Percentiles rank a stretch among this genome's conserved stretches.
Conservation (phyloP, 1,140 invertebrate species). For the Lanistes nyassanus region DNA sequence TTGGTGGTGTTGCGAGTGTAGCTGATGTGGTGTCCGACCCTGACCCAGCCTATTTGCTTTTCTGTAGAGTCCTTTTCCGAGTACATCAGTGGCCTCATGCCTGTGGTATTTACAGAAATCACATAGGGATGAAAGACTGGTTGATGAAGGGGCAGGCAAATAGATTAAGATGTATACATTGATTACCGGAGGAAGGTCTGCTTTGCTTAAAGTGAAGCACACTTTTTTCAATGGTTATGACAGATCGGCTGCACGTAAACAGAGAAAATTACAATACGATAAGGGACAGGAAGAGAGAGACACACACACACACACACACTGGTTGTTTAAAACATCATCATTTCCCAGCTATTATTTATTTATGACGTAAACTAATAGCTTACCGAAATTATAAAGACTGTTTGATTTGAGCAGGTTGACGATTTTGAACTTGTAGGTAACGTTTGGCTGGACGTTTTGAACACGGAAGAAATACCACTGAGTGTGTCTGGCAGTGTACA, state of each 20-base stretch:
- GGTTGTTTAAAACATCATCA: too few species aligned
- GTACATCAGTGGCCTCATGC: conserved; percentile 64
- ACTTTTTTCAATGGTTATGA: too few species aligned
- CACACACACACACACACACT: too few species aligned
- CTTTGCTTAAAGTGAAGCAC: too few species aligned
- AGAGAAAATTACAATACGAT: background rate
- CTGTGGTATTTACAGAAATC: conserved; percentile 37
- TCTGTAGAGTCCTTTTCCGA: conserved; percentile 59
- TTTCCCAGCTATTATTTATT: background rate
- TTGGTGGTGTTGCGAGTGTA: conserved; percentile 60
- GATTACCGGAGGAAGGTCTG: too few species aligned
- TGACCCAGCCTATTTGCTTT: conserved; percentile 57
- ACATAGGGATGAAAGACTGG: too few species aligned
- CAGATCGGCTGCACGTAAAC: background rate
- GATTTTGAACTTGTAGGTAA: conserved; percentile 64
- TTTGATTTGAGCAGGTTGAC: conserved; percentile 64
- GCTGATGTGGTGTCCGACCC: conserved; percentile 64
- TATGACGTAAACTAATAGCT: conserved; percentile 19
- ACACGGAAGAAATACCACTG: conserved; percentile 68
- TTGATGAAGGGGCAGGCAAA: too few species aligned
- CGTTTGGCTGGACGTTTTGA: conserved; percentile 56
- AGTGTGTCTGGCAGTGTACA: conserved; percentile 66
- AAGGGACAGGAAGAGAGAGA: background rate
- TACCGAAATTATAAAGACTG: conserved; percentile 65
- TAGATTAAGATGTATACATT: too few species aligned